Evolutionary conservation across 1,140 invertebrate genomes (phyloP).

Genomic region (Panagrolaimus sp.): DNA sequence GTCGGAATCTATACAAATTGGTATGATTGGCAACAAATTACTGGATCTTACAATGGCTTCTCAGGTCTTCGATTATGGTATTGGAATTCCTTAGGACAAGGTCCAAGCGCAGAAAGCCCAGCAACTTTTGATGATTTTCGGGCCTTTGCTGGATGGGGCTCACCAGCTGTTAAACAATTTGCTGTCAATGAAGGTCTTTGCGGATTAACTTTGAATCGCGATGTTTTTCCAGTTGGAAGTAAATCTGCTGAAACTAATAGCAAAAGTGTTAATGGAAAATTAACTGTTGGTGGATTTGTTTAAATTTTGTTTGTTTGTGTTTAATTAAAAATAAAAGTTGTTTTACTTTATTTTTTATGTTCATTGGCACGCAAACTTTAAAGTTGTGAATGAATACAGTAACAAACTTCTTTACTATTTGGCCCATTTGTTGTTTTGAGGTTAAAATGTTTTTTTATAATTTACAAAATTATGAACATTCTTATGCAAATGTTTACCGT

Average conservation of each 20-base stretch:
- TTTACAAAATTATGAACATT: too few relatives aligned
- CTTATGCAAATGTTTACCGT: too few relatives aligned
- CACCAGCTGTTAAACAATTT: slow-evolving; percentile 16
- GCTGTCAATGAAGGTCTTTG: slow-evolving; percentile 13
- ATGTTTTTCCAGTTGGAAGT: not conserved
- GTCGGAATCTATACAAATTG: slow-evolving; percentile 44
- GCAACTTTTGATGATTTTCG: too few relatives aligned
- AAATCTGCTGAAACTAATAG: not conserved
- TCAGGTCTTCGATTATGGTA: not conserved
- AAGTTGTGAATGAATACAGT: too few relatives aligned
- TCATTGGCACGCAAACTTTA: too few relatives aligned
- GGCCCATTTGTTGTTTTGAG: too few relatives aligned
- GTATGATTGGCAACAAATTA: slow-evolving; percentile 41
- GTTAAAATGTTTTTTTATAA: too few relatives aligned
- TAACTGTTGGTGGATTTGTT: slow-evolving; percentile 13
- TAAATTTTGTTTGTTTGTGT: not conserved
- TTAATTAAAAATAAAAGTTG: too few relatives aligned
- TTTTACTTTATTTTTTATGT: too few relatives aligned
- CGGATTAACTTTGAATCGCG: not conserved
- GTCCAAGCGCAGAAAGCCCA: not conserved
- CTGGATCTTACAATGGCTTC: slow-evolving; percentile 4
- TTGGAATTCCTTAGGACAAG: slow-evolving; percentile 7
- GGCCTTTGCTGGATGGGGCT: slow-evolving; percentile 9
- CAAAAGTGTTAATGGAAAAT: not conserved
- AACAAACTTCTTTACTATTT: too few relatives aligned